Evolutionary conservation across 2,888 invertebrate species (phyloP).

Genomic region (Luperina testacea): DNA sequence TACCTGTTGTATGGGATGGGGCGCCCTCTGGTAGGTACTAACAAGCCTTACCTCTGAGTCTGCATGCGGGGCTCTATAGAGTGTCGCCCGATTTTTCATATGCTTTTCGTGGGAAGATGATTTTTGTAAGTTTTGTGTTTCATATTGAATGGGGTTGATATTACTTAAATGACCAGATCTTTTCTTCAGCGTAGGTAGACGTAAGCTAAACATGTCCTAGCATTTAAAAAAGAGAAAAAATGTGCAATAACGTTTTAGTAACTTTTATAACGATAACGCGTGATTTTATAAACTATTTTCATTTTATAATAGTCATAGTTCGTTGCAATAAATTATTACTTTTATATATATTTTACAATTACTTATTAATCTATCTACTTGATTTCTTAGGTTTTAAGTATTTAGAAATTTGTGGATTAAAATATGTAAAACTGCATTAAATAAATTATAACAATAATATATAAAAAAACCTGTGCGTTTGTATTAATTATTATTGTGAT

Average conservation of each 20-base stretch:
- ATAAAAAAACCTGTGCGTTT: conserved; percentile 77
- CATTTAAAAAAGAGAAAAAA: conserved; percentile 47
- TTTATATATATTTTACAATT: conserved; percentile 72
- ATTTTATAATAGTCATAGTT: conserved; percentile 81
- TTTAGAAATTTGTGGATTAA: conserved; percentile 69
- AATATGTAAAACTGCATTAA: conserved; percentile 64
- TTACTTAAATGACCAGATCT: conserved; percentile 36
- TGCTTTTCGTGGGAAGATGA: neutral
- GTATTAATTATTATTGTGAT: conserved; percentile 65
- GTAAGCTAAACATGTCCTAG: conserved; percentile 61
- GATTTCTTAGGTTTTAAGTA: conserved; percentile 79
- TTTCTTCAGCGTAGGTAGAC: conserved; percentile 13
- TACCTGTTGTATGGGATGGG: neutral
- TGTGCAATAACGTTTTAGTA: conserved; percentile 64
- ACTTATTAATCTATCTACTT: conserved; percentile 82
- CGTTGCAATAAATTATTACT: conserved; percentile 85
- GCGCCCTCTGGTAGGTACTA: neutral
- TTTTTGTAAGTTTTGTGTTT: neutral
- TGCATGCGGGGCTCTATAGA: neutral
- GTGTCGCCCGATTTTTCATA: too few species aligned
- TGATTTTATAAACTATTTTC: conserved; percentile 72
- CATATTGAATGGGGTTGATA: neutral
- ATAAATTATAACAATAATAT: conserved; percentile 76
- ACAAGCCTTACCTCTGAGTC: neutral
- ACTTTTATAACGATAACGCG: conserved; percentile 70